These are phyloP conservation scores for Carpatolechia fugitivella DNA, from an alignment of 2,888 invertebrate genomes.

Conservation along the genomic window DNA sequence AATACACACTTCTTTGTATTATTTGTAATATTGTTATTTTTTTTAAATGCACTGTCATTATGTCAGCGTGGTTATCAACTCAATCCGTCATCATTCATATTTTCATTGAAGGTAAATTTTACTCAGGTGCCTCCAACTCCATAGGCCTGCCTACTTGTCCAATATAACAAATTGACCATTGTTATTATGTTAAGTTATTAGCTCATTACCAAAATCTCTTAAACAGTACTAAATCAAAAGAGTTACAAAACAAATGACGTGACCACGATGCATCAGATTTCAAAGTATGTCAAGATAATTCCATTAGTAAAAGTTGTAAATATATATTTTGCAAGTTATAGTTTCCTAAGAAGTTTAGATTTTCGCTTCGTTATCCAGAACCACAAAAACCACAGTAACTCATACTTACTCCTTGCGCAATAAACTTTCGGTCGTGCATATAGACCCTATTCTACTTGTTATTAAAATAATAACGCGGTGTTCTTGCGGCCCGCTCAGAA, in stretches of 20 bases:
- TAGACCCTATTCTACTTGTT: background rate
- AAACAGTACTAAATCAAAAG: background rate
- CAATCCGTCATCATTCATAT: background rate
- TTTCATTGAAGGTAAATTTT: background rate
- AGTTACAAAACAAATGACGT: background rate
- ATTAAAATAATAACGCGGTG: slow-evolving; percentile 12
- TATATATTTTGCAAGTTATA: slow-evolving; percentile 14
- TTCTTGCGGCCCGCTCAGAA: slow-evolving; percentile 4
- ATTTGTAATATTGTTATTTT: background rate
- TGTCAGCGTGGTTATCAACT: background rate
- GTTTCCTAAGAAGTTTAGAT: slow-evolving; percentile 8
- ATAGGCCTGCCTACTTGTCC: background rate
- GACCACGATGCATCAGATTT: background rate
- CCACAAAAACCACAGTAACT: background rate
- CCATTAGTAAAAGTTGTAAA: too few species aligned
- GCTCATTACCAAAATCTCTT: background rate
- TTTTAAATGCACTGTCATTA: background rate
- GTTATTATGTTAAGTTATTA: background rate
- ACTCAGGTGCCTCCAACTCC: background rate
- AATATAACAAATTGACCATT: background rate
- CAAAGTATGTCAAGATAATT: too few species aligned
- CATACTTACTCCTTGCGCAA: background rate
- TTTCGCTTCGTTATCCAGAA: background rate
- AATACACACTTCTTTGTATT: background rate
- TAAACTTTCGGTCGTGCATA: slow-evolving; percentile 9